Base-by-base conservation (phyloP, 2,113 vertebrate genomes). In the Prunella himalayana region DNA sequence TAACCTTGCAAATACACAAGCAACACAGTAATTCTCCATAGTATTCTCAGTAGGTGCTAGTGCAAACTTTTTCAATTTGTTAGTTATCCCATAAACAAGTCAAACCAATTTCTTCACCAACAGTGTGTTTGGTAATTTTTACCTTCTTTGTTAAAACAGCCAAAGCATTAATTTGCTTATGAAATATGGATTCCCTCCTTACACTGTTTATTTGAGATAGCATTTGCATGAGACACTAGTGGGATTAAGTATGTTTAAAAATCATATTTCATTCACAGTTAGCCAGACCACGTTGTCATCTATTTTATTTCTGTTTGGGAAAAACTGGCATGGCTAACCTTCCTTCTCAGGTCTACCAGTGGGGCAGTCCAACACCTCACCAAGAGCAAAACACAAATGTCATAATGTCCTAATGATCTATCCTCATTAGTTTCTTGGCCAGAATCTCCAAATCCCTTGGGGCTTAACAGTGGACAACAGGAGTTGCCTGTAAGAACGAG, bases 211-310 rank as follows among this genome's bases (percentile, higher is more conserved):
- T 72, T 69, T 90, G 30, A 82, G 31, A 45, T 4, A 61, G 33
- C 17, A 80, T 77, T 54, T 72, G 7, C 42, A 63, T 56, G 33
- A 56, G 25, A 45, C 49, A 41, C 22, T 51, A 65, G 7, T 63
- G 31, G n/a, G 24, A 65, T 86, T 59, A 85, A 31, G 21, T 45
- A 49, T 41, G 17, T 63, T 78, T 88, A 45, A 75, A 75, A 79
- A 23, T 35, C 70, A 15, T 35, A 75, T 25, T 53, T 90, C 8
- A 41, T 79, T 81, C 49, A n/a, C 6, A 45, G 44, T 70, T 41
- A 44, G 11, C 35, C 31, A 49, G 51, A 53, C 2, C 21, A 77
- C 0, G 0, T 7, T 49, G 15, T 51, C 50, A 75, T 33, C 45
- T 54, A 37, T 57, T 88, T 86, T 63, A 42, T 37, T 82, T 53